Conservation (phyloP, 37 sponge, comb jelly and placozoan species). For the Ephydatia muelleri region DNA sequence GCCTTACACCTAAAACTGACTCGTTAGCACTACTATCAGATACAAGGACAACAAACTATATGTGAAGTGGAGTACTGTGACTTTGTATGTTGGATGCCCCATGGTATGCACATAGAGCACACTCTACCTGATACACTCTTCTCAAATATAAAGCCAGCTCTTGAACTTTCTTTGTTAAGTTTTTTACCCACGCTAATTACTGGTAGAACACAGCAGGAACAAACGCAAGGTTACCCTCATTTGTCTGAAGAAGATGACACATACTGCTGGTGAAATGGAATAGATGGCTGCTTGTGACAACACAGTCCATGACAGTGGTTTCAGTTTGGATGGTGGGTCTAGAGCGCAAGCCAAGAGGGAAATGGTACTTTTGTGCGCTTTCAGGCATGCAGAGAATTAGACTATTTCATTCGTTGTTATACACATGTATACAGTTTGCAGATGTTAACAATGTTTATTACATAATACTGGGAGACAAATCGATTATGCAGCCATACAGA, state of each 20-base stretch:
- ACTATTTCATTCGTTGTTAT: neutral
- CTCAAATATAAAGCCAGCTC: conserved; percentile 16
- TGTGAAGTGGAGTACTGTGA: no score
- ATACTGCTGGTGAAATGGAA: no score
- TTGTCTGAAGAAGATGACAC: neutral
- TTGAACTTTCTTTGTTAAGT: neutral
- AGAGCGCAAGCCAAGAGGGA: neutral
- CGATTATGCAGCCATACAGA: neutral
- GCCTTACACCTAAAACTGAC: neutral
- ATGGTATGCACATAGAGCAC: no score
- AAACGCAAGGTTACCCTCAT: no score
- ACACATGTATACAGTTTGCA: no score
- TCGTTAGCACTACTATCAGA: conserved; percentile 40
- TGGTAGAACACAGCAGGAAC: no score
- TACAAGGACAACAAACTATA: no score
- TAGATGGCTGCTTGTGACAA: no score
- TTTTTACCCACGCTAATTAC: no score
- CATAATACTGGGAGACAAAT: no score
- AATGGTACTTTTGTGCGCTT: conserved; percentile 17
- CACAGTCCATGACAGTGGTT: conserved; percentile 22
- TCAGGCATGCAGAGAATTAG: conserved; percentile 4
- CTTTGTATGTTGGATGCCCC: no score
- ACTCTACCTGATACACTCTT: neutral
- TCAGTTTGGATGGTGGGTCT: conserved; percentile 23
- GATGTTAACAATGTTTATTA: no score